Percentiles rank a stretch among this genome's conserved stretches.
phyloP scores from a whole-genome alignment of 2,113 vertebrate genomes.

The Panthera uncia region DNA sequence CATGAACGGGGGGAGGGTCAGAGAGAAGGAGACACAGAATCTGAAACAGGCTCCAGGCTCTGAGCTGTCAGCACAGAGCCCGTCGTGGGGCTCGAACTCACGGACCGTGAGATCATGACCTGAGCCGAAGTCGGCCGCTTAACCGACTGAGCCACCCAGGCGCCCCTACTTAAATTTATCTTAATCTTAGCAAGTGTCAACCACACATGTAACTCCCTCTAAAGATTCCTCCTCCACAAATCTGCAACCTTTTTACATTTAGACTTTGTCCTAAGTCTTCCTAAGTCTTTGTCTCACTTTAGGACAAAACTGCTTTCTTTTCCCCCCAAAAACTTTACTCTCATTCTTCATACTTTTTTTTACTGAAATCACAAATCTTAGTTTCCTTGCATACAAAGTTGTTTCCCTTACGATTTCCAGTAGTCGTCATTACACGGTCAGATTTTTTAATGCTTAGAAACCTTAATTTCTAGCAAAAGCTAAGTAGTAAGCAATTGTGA shows the following conservation, averaged over 20 bases:
- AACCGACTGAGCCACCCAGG: no score
- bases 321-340: background rate
- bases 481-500: background rate
- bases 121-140: no score
- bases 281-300: background rate
- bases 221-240: background rate
- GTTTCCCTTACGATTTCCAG: background rate
- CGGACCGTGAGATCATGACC: no score
- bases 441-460: background rate
- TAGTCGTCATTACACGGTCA: background rate
- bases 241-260: background rate
- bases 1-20: no score
- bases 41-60: no score
- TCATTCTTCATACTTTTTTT: background rate
- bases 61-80: no score
- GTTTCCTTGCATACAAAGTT: background rate
- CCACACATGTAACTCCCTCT: background rate
- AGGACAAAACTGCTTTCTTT: background rate
- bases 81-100: no score
- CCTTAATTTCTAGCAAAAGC: background rate
- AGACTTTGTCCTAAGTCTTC: background rate
- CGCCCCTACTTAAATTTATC: background rate
- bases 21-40: no score
- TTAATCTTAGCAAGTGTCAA: background rate
- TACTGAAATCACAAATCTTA: background rate